Conservation (phyloP, 2,888 invertebrate genomes). For the Tanytarsus gracilentus region DNA sequence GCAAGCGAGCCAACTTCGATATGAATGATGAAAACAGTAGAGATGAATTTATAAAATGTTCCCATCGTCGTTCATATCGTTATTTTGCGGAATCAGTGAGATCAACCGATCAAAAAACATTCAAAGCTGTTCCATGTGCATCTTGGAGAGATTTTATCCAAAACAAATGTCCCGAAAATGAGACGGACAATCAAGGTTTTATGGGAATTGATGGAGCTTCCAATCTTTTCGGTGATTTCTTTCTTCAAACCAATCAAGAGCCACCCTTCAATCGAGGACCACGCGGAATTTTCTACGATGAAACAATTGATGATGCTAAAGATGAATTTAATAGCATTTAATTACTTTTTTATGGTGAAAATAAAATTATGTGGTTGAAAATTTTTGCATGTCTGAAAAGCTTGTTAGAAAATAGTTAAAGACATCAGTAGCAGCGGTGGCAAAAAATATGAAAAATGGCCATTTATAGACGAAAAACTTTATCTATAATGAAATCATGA, state of each 20-base stretch:
- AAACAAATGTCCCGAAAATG: neutral
- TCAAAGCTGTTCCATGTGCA: neutral
- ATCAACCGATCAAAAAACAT: conserved; percentile 35
- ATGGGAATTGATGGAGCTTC: conserved; percentile 17
- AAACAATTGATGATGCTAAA: neutral
- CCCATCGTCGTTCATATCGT: conserved; percentile 17
- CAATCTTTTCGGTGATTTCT: conserved; percentile 8
- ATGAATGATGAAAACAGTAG: conserved; percentile 18
- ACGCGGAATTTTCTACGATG: conserved; percentile 2
- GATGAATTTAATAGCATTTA: too few relatives aligned
- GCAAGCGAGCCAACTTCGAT: conserved; percentile 39
- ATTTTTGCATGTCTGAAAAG: too few relatives aligned
- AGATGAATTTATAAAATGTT: neutral
- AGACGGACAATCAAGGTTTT: neutral
- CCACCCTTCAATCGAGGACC: neutral
- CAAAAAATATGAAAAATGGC: conserved; percentile 24
- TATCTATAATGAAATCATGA: conserved; percentile 29
- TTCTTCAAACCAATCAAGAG: conserved; percentile 6
- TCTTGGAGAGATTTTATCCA: conserved; percentile 7
- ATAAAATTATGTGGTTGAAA: too few relatives aligned
- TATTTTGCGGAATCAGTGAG: conserved; percentile 20
- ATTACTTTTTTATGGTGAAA: too few relatives aligned
- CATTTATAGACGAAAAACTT: conserved; percentile 28
- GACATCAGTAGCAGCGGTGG: neutral
- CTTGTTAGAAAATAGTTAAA: neutral